Evolutionary conservation across 64 coral and sea anemone species (phyloP), one percentile per base, ranked within the genome.

Genomic region (Actinia tenebrosa): DNA sequence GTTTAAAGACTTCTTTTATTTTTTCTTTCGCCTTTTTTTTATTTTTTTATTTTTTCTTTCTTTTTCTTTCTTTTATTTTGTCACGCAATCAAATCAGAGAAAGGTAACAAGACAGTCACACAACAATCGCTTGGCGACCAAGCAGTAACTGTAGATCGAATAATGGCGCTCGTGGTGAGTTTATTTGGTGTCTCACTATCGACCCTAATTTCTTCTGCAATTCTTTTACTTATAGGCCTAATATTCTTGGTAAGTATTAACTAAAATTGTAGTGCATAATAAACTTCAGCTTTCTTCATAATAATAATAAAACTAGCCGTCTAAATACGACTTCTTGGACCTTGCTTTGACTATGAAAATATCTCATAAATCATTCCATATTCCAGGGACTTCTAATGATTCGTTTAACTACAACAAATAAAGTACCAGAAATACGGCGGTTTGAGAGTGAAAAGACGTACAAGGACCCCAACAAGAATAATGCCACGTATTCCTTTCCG

Each of bases 381-480:
- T 81, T 53, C 17, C 75, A 99, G 97, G 80, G 91, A 64, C 88
- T 99, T 17, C 47, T 93, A 9, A 64, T 80, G 53, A 64, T 99
- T 80, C 87, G 87, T 60, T 44, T 94, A 52, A 99, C 88, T 60
- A 93, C 97, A 44, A 84, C 78, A 60, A 84, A 99, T 68, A 55
- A 69, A 4, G 93, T 99, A 3, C 93, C 97, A 53, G 89, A 79
- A 88, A 93, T 99, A 52, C 60, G 84, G 55, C 87, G 97, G 47
- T 80, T 95, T 22, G 90, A 92, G 23, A 89, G 93, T 77, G 97
- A 99, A 86, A 95, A 99, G 50, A 95, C 89, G 85, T 99, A 87
- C 84, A 95, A 92, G n/a, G 97, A 99, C 86, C 97, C 97, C 20
- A 92, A 95, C 82, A 99, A 99, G 88, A 90, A 95, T 17, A 95